Base-by-base conservation (phyloP, 2,113 vertebrate species). In the Prietella phreatophila region DNA sequence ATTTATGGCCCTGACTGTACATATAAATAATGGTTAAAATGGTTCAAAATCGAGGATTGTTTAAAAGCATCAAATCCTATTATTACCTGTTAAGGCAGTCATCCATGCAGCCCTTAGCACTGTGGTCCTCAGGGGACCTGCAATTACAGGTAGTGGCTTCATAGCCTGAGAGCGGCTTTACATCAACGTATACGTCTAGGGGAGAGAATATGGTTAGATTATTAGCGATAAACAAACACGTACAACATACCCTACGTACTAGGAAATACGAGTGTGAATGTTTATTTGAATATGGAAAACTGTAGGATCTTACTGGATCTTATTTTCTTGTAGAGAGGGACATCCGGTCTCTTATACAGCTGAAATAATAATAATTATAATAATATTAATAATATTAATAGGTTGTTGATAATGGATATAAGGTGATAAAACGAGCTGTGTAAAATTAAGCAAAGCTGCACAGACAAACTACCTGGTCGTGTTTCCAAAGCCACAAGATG, bases 401-500 rank as follows among this genome's bases (percentile, higher is more conserved):
- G 42, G 5, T 47, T 47, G 6, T 47, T 47, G 42, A 42, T 71
- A 47, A 47, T 42, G 65, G 42, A 47, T 25, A 27, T 25, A 11
- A 42, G 69, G 17, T 19, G 69, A 42, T 33, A 33, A 36, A 42
- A 22, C 7, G 13, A 69, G n/a, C 4, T 39, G 47, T 47, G 36
- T 8, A 58, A 63, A 53, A 63, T 11, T 1, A 53, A 63, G 27
- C 56, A 55, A 61, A 39, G 61, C 42, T 80, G 71, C 22, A 82
- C 27, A 80, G 67, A 27, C 50, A 50, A 78, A 42, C 92, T 91
- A 99, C 98, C 98, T 99, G 98, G 94, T 99, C 98, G 81, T 99
- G 98, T 95, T 99, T 99, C 98, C 98, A 99, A 93, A 99, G 97
- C 98, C 98, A 99, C 90, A 99, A 95, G 95, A 99, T 99, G 94